These are phyloP conservation scores for Meteorus colon DNA, from an alignment of 2,888 invertebrate genomes.

Conservation along the genomic window DNA sequence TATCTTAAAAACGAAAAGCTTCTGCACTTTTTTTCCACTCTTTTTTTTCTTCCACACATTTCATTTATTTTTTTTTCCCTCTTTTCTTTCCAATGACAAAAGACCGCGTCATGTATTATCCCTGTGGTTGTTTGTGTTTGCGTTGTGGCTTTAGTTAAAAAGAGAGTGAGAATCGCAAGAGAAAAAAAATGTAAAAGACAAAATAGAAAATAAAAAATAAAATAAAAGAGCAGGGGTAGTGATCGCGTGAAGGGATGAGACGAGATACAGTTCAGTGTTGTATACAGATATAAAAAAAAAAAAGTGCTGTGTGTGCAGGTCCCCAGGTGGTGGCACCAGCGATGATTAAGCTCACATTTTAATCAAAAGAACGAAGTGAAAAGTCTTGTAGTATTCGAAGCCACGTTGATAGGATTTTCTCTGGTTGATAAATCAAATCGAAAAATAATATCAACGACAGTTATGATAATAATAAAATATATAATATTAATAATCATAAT, in stretches of 20 bases:
- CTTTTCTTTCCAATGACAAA: slow-evolving; percentile 59
- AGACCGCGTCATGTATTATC: slow-evolving; percentile 67
- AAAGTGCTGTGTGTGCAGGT: slow-evolving; percentile 54
- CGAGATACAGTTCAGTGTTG: slow-evolving; percentile 28
- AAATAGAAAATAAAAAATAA: not conserved
- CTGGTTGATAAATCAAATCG: slow-evolving; percentile 71
- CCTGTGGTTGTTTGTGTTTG: slow-evolving; percentile 53
- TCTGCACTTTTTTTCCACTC: not conserved
- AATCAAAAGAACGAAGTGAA: slow-evolving; percentile 70
- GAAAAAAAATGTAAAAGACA: slow-evolving; percentile 37
- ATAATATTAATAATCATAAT: not conserved
- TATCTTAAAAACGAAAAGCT: slow-evolving; percentile 66
- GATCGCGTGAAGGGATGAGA: slow-evolving; percentile 50
- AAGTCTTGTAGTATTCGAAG: slow-evolving; percentile 68
- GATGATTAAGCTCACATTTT: slow-evolving; percentile 73
- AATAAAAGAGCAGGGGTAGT: slow-evolving; percentile 39
- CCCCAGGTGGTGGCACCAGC: slow-evolving; percentile 68
- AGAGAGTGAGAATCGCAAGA: slow-evolving; percentile 36
- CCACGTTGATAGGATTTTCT: slow-evolving; percentile 67
- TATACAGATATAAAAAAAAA: slow-evolving; percentile 1
- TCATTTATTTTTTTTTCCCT: slow-evolving; percentile 40
- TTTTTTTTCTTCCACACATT: slow-evolving; percentile 13
- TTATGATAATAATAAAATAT: not conserved
- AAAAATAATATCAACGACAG: slow-evolving; percentile 11
- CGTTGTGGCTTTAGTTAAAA: slow-evolving; percentile 61